phyloP scores from a whole-genome alignment of 2,113 vertebrate species.

The human (Homo sapiens) region DNA sequence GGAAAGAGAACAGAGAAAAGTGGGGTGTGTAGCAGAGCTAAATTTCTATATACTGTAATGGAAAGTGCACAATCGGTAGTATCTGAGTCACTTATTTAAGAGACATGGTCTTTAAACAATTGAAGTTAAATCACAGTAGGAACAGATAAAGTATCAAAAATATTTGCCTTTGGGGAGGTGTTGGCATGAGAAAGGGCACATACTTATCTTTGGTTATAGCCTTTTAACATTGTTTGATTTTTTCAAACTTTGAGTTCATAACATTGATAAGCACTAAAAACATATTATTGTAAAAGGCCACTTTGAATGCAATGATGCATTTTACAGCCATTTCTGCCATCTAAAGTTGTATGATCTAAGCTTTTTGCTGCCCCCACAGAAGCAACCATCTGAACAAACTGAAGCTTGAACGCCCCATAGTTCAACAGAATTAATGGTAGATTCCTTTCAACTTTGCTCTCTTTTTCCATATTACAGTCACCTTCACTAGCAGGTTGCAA shows the following conservation, averaged over 20 bases:
- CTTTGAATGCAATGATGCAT: not conserved
- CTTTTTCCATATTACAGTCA: not conserved
- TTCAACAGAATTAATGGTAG: not conserved
- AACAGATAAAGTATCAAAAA: not conserved
- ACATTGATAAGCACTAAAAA: not conserved
- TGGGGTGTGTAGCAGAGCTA: not conserved
- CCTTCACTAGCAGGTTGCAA: not conserved
- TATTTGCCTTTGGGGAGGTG: not conserved
- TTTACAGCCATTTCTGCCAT: not conserved
- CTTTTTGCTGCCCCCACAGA: not conserved
- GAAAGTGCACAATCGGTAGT: not conserved
- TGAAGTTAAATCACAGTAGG: not conserved
- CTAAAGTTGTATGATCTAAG: not conserved
- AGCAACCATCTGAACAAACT: not conserved
- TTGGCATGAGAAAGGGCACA: not conserved
- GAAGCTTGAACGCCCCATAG: not conserved
- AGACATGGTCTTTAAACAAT: not conserved
- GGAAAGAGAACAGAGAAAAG: not conserved
- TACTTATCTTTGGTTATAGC: not conserved
- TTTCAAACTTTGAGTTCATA: not conserved
- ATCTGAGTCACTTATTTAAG: not conserved
- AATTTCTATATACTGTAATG: not conserved
- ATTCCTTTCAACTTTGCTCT: not conserved
- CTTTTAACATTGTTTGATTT: not conserved
- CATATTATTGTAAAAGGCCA: not conserved